Evolutionary conservation across 2,113 vertebrate genomes (phyloP), one percentile per base, ranked within the genome.

Genomic region (Donacobius atricapilla): DNA sequence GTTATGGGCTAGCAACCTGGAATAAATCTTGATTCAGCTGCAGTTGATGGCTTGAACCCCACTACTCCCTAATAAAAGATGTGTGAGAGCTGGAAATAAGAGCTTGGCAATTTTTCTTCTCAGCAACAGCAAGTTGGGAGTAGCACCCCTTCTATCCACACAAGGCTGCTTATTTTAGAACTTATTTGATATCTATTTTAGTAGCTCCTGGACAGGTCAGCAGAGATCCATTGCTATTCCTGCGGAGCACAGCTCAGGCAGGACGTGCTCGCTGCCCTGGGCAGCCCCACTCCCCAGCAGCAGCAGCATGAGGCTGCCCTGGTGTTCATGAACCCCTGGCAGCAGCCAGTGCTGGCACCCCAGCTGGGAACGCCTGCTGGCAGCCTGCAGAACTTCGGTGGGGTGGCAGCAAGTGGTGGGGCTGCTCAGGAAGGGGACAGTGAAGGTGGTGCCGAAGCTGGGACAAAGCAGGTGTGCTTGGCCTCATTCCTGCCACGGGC

Each of bases 191-290:
- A 6, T 44, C 14, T 30, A n/a, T 73, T 83, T 2, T 6, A 23
- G 12, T 7, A 50, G 50, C 28, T 88, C 33, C 51, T 58, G 47
- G 1, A 9, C 17, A 13, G 73, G 24, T 82, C 78, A 72, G 57
- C 20, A 11, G 48, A 68, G 42, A 17, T 78, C 33, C 11, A 1
- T 24, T 69, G 21, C 5, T 2, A 5, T 82, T 28, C 44, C 28
- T 0, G 0, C 1, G 2, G 33, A 63, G 72, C 68, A 9, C 28
- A 54, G 82, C 11, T 2, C 27, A 5, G 42, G 23, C 0, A 0
- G 58, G 63, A 61, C 2, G 14, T 2, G 12, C 22, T 61, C 0
- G 0, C 45, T 76, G 37, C 51, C 50, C 53, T 28, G 5, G 79
- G 42, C 53, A 73, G 51, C 47, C 57, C 33, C 11, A 2, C 10